These are phyloP conservation scores for Aquatica leii DNA, from an alignment of 2,888 invertebrate genomes.

Conservation along the genomic window DNA sequence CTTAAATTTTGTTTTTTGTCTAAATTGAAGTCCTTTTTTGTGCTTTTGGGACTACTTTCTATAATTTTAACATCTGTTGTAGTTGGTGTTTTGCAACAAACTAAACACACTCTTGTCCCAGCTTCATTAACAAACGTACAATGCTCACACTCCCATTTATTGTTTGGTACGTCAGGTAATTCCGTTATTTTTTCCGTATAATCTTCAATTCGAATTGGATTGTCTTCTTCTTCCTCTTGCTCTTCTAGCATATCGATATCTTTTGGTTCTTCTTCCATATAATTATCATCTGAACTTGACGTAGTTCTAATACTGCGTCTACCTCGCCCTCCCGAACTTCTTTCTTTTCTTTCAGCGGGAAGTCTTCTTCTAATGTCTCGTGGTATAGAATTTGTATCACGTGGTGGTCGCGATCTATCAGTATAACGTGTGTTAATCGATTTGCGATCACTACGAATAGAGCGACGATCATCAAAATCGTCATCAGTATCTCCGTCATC, in stretches of 20 bases:
- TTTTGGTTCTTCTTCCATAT: slow-evolving; percentile 42
- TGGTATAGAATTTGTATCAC: slow-evolving; percentile 53
- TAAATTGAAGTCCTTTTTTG: neutral
- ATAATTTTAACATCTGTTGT: slow-evolving; percentile 43
- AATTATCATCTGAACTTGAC: slow-evolving; percentile 53
- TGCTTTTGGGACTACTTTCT: slow-evolving; percentile 24
- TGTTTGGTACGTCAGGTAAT: slow-evolving; percentile 65
- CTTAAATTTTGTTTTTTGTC: slow-evolving; percentile 21
- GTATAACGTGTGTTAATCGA: slow-evolving; percentile 48
- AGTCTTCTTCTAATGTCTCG: slow-evolving; percentile 49
- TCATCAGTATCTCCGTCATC: slow-evolving; percentile 62
- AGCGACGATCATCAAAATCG: slow-evolving; percentile 58
- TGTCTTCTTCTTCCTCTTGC: slow-evolving; percentile 49
- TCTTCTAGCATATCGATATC: slow-evolving; percentile 40
- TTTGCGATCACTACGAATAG: slow-evolving; percentile 55
- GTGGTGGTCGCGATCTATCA: slow-evolving; percentile 44
- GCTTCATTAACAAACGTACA: slow-evolving; percentile 89
- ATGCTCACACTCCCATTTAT: slow-evolving; percentile 87
- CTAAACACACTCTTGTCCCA: slow-evolving; percentile 79
- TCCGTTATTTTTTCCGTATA: slow-evolving; percentile 46
- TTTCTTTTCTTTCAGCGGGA: slow-evolving; percentile 47
- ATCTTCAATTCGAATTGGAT: slow-evolving; percentile 50
- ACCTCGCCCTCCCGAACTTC: slow-evolving; percentile 47
- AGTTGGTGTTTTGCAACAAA: slow-evolving; percentile 86
- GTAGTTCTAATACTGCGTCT: slow-evolving; percentile 48